A percentile compares a stretch with the other conserved stretches of the same genome.
Conservation (phyloP, 2,113 vertebrate genomes). For the Vulpes vulpes region DNA sequence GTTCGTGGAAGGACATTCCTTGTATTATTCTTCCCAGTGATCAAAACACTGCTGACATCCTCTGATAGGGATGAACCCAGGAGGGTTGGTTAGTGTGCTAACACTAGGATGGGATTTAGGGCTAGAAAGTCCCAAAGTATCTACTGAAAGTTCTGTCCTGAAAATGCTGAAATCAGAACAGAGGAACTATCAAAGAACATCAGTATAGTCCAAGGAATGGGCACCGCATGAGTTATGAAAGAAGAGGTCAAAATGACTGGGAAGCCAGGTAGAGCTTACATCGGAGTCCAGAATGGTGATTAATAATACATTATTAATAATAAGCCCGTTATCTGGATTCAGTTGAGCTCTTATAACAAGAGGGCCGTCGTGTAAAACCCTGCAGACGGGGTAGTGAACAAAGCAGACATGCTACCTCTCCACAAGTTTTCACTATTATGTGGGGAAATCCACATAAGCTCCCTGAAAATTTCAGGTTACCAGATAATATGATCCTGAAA, state of each 20-base stretch:
- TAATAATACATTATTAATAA: constrained; percentile 9
- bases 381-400: background rate
- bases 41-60: background rate
- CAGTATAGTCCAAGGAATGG: background rate
- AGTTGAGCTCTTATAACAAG: background rate
- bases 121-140: background rate
- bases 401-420: background rate
- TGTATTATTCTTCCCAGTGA: background rate
- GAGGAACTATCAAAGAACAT: background rate
- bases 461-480: background rate
- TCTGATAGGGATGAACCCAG: background rate
- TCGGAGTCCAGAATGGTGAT: background rate
- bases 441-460: background rate
- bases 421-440: background rate
- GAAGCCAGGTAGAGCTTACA: background rate
- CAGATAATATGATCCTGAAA: background rate
- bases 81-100: background rate
- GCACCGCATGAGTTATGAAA: background rate
- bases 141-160: background rate
- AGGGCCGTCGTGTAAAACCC: background rate
- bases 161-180: background rate
- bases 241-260: background rate
- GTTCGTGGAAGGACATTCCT: background rate
- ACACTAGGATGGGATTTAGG: background rate
- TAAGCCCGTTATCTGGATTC: background rate